Evolutionary conservation across 2,888 invertebrate genomes (phyloP).

Genomic region (Aquatica leii): DNA sequence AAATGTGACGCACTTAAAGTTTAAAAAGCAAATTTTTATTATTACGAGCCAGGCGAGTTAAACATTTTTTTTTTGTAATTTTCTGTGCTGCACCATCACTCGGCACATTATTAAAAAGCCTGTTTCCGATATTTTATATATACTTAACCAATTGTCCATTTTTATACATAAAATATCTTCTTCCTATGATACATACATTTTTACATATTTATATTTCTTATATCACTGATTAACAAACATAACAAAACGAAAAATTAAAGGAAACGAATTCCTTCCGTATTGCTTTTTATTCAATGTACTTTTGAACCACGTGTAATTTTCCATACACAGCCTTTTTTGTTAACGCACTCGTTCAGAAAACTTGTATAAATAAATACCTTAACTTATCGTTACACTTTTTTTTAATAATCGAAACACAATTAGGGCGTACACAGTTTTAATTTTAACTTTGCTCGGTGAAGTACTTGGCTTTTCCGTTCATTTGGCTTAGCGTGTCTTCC

Average conservation of each 20-base stretch:
- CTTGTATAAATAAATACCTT: too few species aligned
- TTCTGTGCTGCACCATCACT: too few species aligned
- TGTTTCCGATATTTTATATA: conserved; percentile 16
- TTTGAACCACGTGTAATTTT: neutral
- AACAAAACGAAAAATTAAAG: conserved; percentile 19
- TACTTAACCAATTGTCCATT: conserved; percentile 5
- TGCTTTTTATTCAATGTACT: neutral
- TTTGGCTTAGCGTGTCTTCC: conserved; percentile 71
- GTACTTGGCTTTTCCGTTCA: conserved; percentile 65
- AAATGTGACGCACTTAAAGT: too few species aligned
- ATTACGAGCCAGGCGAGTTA: too few species aligned
- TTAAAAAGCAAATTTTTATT: too few species aligned
- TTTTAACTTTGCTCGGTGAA: conserved; percentile 69
- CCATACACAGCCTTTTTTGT: too few species aligned
- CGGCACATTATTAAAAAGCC: too few species aligned
- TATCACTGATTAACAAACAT: conserved; percentile 23
- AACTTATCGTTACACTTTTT: too few species aligned
- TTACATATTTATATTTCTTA: conserved; percentile 34
- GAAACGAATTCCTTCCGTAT: neutral
- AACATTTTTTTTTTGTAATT: too few species aligned
- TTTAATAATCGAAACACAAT: too few species aligned
- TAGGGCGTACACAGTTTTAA: too few species aligned
- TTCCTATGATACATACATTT: conserved; percentile 32
- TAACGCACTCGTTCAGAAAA: too few species aligned
- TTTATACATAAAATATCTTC: conserved; percentile 37